Conservation (phyloP, 2,888 invertebrate species). For the Lasius fuliginosus region DNA sequence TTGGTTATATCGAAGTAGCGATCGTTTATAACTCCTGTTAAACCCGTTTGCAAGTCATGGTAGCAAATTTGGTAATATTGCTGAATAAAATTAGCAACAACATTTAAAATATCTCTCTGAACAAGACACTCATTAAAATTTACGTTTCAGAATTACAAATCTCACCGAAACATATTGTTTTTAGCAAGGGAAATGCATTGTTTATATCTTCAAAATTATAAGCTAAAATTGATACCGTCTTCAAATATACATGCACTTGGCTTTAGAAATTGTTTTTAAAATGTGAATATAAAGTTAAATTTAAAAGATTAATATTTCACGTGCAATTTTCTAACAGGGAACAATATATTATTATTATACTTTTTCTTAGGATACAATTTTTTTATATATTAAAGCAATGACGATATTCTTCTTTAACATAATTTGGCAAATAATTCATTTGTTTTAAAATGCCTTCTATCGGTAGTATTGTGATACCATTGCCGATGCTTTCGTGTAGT, state of each 20-base stretch:
- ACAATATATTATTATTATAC: not conserved
- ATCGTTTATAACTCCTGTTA: not conserved
- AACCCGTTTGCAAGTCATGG: not conserved
- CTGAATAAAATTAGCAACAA: constrained; percentile 3
- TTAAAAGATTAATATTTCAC: not conserved
- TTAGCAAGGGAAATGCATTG: not conserved
- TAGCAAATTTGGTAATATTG: constrained; percentile 7
- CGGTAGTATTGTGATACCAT: not conserved
- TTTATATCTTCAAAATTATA: not conserved
- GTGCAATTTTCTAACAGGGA: not conserved
- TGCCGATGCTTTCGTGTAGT: not conserved
- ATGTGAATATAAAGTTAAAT: not conserved
- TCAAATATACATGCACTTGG: not conserved
- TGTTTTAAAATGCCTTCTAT: not conserved
- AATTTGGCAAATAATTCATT: not conserved
- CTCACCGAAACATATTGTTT: not conserved
- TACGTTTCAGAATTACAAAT: not conserved
- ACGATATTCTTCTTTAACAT: not conserved
- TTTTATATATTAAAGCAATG: not conserved
- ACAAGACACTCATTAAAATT: not conserved
- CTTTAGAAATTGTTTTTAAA: not conserved
- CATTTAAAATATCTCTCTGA: not conserved
- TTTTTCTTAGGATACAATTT: not conserved
- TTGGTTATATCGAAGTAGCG: constrained; percentile 5
- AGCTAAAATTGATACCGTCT: not conserved